Evolutionary conservation across 2,797 vertebrate species (phyloP), one percentile per base, ranked within the genome.

Genomic region (Gobionotothen gibberifrons): DNA sequence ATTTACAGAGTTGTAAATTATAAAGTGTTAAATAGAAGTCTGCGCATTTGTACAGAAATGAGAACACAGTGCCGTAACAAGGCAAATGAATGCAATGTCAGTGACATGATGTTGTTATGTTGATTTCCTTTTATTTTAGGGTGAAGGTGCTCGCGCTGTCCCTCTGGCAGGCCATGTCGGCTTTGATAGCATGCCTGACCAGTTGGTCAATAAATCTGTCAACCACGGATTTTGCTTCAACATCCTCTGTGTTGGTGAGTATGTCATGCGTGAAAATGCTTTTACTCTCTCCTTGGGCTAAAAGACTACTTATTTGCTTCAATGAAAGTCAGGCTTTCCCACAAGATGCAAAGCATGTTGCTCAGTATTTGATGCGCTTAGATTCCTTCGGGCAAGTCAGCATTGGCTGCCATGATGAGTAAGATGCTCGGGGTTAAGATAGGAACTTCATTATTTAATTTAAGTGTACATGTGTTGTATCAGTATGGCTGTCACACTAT

Each of bases 211-310:
- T 95, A 99, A 99, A 93, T 99, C 98, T 39, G 96, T 99, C 87
- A 97, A 95, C 93, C 97, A 98, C 65, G 98, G 98, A 60, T 99
- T 99, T 94, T 98, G 96, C 94, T 99, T 99, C 88, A 99, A 99
- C 95, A 99, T 99, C 94, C 96, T 99, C 86, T 99, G 98, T 79
- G 96, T 99, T 93, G 98, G 98, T 99, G 93, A 97, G 98, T 98
- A 91, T 91, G 21, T 83, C 67, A 66, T 78, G 72, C 21, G 13
- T 69, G 17, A 77, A 70, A 56, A 58, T 71, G 61, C n/a, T 21
- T 62, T 84, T 76, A 0, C 29, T 69, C 14, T 63, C 73, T 55
- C 72, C 70, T 70, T 16, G 12, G 73, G 82, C 69, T 73, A 49
- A 85, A 88, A 77, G 49, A 59, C 3, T 17, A 77, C 39, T 16